Conservation (phyloP, 1,140 invertebrate genomes). For the Scaptomyza graminum region DNA sequence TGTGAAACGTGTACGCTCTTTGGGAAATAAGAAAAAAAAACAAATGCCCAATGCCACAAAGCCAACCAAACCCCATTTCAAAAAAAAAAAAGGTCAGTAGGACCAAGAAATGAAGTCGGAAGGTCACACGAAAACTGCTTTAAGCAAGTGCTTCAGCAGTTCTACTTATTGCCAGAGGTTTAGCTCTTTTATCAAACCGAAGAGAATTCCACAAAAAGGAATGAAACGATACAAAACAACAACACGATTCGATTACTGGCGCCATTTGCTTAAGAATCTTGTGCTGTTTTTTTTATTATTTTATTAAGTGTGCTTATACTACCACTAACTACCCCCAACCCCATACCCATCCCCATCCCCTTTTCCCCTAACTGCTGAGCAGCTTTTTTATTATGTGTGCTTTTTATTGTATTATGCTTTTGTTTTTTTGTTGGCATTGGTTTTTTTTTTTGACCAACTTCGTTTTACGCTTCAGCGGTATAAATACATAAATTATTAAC, state of each 20-base stretch:
- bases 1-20: slow-evolving; percentile 41
- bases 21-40: slow-evolving; percentile 1
- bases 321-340: background rate
- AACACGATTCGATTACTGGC: slow-evolving; percentile 65
- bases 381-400: slow-evolving; percentile 79
- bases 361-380: slow-evolving; percentile 12
- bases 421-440: slow-evolving; percentile 71
- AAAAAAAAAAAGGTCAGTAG: background rate
- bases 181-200: slow-evolving; percentile 9
- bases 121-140: slow-evolving; percentile 29
- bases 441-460: slow-evolving; percentile 65
- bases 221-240: slow-evolving; percentile 11
- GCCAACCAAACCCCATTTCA: background rate
- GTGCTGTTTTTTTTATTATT: background rate
- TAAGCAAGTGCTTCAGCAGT: slow-evolving; percentile 27
- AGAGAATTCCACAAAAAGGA: slow-evolving; percentile 1
- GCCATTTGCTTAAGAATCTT: slow-evolving; percentile 55
- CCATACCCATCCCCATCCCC: no score
- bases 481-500: slow-evolving; percentile 83
- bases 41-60: slow-evolving; percentile 10
- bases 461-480: slow-evolving; percentile 79
- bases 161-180: slow-evolving; percentile 13
- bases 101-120: slow-evolving; percentile 47
- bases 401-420: slow-evolving; percentile 79
- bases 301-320: slow-evolving; percentile 4